Base-by-base conservation (phyloP, 92 coral and sea anemone genomes). In the Heteractis magnifica region DNA sequence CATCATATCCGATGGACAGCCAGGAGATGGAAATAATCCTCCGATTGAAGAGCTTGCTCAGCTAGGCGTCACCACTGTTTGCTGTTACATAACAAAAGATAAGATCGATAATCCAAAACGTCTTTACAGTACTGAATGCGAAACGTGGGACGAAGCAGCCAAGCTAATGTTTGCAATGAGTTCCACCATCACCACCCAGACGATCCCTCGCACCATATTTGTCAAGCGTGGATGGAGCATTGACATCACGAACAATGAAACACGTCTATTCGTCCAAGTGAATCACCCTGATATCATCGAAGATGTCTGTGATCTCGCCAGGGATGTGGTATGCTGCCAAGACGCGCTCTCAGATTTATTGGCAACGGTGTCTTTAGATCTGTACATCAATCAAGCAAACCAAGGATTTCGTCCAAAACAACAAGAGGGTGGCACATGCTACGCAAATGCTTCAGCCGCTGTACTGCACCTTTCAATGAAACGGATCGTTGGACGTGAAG, bases 381-480 rank as follows among this genome's bases (percentile, higher is more conserved):
- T 90, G 23, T 88, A 88, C 79, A 89, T 91, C 90, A 91, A 88
- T 79, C 71, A 91, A 58, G 62, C 87, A 13, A 58, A 11, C 16
- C 34, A 75, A 0, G 77, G 58, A 1, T 89, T 82, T 76, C 65
- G 19, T 0, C 85, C 94, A 9, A 74, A 79, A 50, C 0, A 16
- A 16, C 90, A 90, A 78, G 0, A 14, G 7, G 90, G 77, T 6
- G 82, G 41, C 0, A 91, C 92, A 1, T 91, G 94, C 16, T 86
- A 79, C 53, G 94, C 92, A 8, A 79, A 91, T 71, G 94, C 92
- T n/a, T 78, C 88, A 19, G 94, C 94, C 59, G 90, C 94, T 21
- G 94, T 91, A 0, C 62, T 91, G 2, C 90, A 91, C 60, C 85
- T 91, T 4, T 71, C 94, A 62, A 91, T 91, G 94, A 56, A 83